phyloP scores from a whole-genome alignment of 2,888 invertebrate genomes.

The Tyria jacobaeae region DNA sequence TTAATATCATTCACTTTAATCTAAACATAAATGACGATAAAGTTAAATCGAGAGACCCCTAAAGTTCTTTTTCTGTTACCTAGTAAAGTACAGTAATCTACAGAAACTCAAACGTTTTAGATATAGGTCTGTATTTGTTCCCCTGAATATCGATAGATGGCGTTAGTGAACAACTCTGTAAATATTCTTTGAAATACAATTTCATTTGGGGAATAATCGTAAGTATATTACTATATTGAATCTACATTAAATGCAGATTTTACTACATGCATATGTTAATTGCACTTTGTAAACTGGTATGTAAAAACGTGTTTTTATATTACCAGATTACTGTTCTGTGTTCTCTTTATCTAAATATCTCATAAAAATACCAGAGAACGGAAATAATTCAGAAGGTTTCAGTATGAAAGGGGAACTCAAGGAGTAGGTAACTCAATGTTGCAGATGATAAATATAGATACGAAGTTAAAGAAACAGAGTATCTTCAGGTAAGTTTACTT shows the following conservation, averaged over 20 bases:
- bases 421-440: too few relatives aligned
- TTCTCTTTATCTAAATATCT: too few relatives aligned
- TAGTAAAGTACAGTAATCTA: conserved; percentile 24
- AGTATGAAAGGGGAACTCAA: not conserved
- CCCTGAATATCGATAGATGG: conserved; percentile 37
- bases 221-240: not conserved
- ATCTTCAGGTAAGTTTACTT: too few relatives aligned
- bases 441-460: too few relatives aligned
- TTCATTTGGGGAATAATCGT: not conserved
- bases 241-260: not conserved
- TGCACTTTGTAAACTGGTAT: too few relatives aligned
- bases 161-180: conserved; percentile 17
- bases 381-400: not conserved
- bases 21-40: conserved; percentile 30
- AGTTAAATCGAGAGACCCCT: conserved; percentile 25
- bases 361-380: too few relatives aligned
- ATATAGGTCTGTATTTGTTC: conserved; percentile 30
- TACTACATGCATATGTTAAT: too few relatives aligned
- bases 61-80: conserved; percentile 27
- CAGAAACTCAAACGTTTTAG: conserved; percentile 36
- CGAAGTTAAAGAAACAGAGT: too few relatives aligned
- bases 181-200: conserved; percentile 1
- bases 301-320: too few relatives aligned
- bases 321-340: too few relatives aligned
- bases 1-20: not conserved